Conservation (phyloP, 2,888 invertebrate genomes). For the Drosophila quasianomalipes region DNA sequence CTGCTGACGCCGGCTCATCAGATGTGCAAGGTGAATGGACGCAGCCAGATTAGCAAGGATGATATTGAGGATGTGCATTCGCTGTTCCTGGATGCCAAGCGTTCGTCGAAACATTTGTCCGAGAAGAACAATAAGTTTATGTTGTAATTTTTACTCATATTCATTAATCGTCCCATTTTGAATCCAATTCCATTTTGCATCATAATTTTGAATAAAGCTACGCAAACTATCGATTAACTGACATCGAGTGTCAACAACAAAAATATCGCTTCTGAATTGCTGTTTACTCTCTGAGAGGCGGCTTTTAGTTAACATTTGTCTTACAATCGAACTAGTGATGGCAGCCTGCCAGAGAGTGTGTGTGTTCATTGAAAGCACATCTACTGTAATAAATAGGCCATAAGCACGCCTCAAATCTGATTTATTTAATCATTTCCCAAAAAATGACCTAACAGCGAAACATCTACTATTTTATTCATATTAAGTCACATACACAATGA, state of each 20-base stretch:
- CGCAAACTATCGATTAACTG: slow-evolving; percentile 18
- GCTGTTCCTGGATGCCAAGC: slow-evolving; percentile 98
- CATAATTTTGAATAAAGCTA: slow-evolving; percentile 39
- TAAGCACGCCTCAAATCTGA: not conserved
- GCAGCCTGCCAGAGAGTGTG: not conserved
- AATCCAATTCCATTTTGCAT: slow-evolving; percentile 28
- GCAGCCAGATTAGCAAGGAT: slow-evolving; percentile 90
- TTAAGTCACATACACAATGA: not conserved
- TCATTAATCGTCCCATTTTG: slow-evolving; percentile 4
- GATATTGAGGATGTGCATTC: slow-evolving; percentile 94
- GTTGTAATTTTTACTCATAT: slow-evolving; percentile 87
- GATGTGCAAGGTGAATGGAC: slow-evolving; percentile 95
- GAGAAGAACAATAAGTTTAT: slow-evolving; percentile 96
- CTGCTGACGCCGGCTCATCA: slow-evolving; percentile 96
- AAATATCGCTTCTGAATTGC: slow-evolving; percentile 19
- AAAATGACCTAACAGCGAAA: not conserved
- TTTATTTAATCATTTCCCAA: not conserved
- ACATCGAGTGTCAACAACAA: not conserved
- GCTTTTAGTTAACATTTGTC: slow-evolving; percentile 17
- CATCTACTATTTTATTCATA: not conserved
- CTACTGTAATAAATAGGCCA: not conserved
- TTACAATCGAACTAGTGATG: slow-evolving; percentile 22
- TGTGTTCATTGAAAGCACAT: not conserved
- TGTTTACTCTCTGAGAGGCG: slow-evolving; percentile 3
- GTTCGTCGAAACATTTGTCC: slow-evolving; percentile 96